These are phyloP conservation scores for Clivina fossor DNA, from an alignment of 2,888 invertebrate species.

Conservation along the genomic window DNA sequence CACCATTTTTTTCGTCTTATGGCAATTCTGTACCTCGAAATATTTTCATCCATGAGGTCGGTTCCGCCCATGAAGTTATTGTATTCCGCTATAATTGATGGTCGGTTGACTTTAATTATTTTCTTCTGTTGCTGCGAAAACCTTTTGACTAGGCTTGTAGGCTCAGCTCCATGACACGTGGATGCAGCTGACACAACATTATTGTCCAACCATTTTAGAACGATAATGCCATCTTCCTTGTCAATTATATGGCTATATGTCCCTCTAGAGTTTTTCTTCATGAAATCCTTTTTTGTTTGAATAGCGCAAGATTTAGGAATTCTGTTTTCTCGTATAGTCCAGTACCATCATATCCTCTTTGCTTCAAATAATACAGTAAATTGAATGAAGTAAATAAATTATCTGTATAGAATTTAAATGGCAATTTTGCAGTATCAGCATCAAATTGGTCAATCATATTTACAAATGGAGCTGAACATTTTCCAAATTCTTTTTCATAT, in stretches of 20 bases:
- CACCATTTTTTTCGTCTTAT: constrained; percentile 39
- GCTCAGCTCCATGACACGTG: constrained; percentile 16
- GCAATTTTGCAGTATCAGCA: constrained; percentile 32
- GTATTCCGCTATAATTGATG: constrained; percentile 34
- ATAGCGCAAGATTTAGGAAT: constrained; percentile 37
- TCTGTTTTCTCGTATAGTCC: constrained; percentile 39
- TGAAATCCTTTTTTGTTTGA: constrained; percentile 25
- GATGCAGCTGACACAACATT: constrained; percentile 34
- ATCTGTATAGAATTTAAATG: constrained; percentile 40
- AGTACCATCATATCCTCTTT: constrained; percentile 36
- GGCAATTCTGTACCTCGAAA: constrained; percentile 35
- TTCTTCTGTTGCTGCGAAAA: constrained; percentile 33
- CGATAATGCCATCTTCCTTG: constrained; percentile 21
- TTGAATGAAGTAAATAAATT: constrained; percentile 40
- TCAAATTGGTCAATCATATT: constrained; percentile 39
- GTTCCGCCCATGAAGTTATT: constrained; percentile 37
- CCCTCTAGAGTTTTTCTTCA: constrained; percentile 1
- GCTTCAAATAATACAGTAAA: constrained; percentile 35
- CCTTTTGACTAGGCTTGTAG: constrained; percentile 33
- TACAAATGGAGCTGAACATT: constrained; percentile 39
- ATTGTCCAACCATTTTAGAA: constrained; percentile 40
- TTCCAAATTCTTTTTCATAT: constrained; percentile 41
- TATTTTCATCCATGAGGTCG: constrained; percentile 39
- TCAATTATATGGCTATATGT: constrained; percentile 2
- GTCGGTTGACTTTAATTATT: constrained; percentile 30